Evolutionary conservation across 2,797 vertebrate species (phyloP).

Genomic region (Dermochelys coriacea): DNA sequence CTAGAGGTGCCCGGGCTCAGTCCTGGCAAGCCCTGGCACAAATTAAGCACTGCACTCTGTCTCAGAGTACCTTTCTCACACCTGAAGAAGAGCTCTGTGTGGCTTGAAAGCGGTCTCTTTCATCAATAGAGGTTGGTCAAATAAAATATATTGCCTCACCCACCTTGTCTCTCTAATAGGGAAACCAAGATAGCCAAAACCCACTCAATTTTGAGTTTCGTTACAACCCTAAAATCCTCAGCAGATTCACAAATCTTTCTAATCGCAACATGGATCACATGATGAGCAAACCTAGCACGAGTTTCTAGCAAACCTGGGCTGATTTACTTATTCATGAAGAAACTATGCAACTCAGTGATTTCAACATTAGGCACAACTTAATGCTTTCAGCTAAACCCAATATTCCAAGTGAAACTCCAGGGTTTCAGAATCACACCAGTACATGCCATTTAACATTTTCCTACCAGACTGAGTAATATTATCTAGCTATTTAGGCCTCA

Average conservation of each 20-base stretch:
- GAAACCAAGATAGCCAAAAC: fast-evolving
- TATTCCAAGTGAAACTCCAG: fast-evolving
- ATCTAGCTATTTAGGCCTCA: not conserved
- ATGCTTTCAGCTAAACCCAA: fast-evolving
- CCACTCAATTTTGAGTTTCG: not conserved
- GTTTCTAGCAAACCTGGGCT: not conserved
- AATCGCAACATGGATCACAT: not conserved
- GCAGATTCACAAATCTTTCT: fast-evolving
- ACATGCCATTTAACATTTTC: not conserved
- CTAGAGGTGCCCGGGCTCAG: no score
- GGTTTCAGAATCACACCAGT: not conserved
- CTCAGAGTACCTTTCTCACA: no score
- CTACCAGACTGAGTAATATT: not conserved
- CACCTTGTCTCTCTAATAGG: not conserved
- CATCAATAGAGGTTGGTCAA: not conserved
- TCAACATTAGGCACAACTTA: fast-evolving
- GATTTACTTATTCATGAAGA: not conserved
- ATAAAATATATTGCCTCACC: not conserved
- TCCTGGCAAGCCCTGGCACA: no score
- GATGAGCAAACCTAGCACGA: fast-evolving
- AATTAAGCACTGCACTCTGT: no score
- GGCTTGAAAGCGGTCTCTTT: no score
- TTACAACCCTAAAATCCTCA: not conserved
- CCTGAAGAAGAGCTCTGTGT: no score
- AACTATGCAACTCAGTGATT: fast-evolving